These are phyloP conservation scores for Rotaria sp. DNA, from an alignment of 2,888 invertebrate genomes.

Conservation along the genomic window DNA sequence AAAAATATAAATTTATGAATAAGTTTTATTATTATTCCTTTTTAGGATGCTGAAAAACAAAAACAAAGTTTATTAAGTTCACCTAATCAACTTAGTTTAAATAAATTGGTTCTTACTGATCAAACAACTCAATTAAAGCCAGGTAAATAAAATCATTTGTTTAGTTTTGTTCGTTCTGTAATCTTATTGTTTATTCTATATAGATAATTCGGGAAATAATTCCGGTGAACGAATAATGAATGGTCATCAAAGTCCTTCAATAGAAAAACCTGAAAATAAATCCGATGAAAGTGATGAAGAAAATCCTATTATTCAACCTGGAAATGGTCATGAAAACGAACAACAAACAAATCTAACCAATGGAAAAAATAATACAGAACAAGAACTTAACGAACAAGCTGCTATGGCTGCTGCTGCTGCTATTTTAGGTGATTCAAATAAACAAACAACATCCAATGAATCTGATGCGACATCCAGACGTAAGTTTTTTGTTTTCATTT, in stretches of 20 bases:
- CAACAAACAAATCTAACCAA: background rate
- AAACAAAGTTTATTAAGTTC: constrained; percentile 5
- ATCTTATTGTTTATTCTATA: background rate
- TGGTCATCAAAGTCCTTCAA: background rate
- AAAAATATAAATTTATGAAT: background rate
- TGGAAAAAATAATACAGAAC: background rate
- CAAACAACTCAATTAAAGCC: background rate
- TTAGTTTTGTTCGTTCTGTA: background rate
- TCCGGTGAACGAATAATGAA: background rate
- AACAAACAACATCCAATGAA: constrained; percentile 3
- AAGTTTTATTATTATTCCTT: background rate
- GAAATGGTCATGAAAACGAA: background rate
- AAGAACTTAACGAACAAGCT: background rate
- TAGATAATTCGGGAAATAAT: background rate
- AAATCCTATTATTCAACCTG: background rate
- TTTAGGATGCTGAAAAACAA: constrained; percentile 22
- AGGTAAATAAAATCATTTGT: background rate
- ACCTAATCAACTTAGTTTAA: background rate
- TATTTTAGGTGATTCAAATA: constrained; percentile 11
- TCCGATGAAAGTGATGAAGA: background rate
- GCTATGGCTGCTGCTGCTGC: background rate
- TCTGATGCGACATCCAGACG: background rate
- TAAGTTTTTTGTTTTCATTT: background rate
- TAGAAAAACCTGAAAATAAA: background rate
- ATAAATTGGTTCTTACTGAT: constrained; percentile 8